Conservation (phyloP, 2,113 vertebrate genomes). For the Chlorodrepanis virens region DNA sequence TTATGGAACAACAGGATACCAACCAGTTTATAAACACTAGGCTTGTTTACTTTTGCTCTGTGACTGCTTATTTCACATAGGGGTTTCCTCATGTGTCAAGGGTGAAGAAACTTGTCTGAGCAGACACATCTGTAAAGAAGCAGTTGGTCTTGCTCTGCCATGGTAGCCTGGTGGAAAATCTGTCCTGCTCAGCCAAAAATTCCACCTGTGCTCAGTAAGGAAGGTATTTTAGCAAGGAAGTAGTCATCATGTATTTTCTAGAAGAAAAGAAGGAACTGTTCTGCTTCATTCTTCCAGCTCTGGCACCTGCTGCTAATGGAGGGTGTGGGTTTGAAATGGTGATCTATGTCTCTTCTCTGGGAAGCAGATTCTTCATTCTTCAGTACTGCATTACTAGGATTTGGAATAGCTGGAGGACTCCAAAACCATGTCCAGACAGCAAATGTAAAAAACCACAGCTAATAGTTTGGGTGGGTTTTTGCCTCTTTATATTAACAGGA, state of each 20-base stretch:
- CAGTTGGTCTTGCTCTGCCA: neutral
- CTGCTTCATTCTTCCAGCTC: neutral
- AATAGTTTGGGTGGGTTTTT: neutral
- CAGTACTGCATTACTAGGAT: neutral
- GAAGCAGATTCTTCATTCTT: neutral
- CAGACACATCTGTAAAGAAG: neutral
- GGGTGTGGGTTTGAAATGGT: neutral
- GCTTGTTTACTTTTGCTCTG: conserved; percentile 35
- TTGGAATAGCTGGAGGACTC: neutral
- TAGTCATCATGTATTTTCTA: neutral
- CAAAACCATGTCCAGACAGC: neutral
- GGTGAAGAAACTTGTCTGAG: neutral
- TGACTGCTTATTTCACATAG: neutral
- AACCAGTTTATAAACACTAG: conserved; percentile 23
- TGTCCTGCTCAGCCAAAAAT: neutral
- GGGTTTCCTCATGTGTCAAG: conserved; percentile 9
- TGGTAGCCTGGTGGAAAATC: neutral
- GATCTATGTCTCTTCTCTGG: neutral
- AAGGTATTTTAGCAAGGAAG: neutral
- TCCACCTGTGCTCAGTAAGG: neutral
- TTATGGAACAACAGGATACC: conserved; percentile 17
- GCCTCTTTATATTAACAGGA: neutral
- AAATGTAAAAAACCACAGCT: neutral
- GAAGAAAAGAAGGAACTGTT: neutral
- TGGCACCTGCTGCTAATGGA: neutral